These are phyloP conservation scores for Ametastegia equiseti DNA, from an alignment of 2,888 invertebrate genomes.

Conservation along the genomic window DNA sequence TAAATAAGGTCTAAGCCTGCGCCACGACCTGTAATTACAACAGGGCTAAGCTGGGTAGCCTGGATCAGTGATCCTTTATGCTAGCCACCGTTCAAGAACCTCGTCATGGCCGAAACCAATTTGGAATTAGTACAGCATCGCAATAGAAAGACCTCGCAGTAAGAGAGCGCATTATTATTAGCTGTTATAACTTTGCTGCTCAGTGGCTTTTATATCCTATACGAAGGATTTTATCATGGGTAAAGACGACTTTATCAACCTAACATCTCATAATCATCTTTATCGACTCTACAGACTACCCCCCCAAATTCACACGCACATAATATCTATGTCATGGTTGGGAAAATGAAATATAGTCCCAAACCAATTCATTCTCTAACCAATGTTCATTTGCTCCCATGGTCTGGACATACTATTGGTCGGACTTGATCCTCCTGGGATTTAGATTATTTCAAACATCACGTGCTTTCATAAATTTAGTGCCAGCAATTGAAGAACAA, in stretches of 20 bases:
- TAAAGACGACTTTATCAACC: neutral
- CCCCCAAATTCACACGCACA: neutral
- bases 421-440: too few species aligned
- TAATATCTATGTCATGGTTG: too few species aligned
- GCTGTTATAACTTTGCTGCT: conserved; percentile 24
- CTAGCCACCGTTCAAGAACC: conserved; percentile 54
- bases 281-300: neutral
- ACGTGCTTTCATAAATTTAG: too few species aligned
- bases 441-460: too few species aligned
- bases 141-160: conserved; percentile 42
- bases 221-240: neutral
- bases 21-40: conserved; percentile 69
- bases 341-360: too few species aligned
- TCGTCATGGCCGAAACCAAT: conserved; percentile 67
- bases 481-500: too few species aligned
- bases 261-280: neutral
- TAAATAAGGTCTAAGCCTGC: conserved; percentile 70
- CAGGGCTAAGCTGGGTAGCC: conserved; percentile 71
- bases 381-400: too few species aligned
- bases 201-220: conserved; percentile 8
- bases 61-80: conserved; percentile 70
- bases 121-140: conserved; percentile 70
- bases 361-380: too few species aligned
- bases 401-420: too few species aligned
- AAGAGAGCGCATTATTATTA: conserved; percentile 38